Evolutionary conservation across 2,797 vertebrate species (phyloP).

Genomic region (Cryptoprocta ferox): DNA sequence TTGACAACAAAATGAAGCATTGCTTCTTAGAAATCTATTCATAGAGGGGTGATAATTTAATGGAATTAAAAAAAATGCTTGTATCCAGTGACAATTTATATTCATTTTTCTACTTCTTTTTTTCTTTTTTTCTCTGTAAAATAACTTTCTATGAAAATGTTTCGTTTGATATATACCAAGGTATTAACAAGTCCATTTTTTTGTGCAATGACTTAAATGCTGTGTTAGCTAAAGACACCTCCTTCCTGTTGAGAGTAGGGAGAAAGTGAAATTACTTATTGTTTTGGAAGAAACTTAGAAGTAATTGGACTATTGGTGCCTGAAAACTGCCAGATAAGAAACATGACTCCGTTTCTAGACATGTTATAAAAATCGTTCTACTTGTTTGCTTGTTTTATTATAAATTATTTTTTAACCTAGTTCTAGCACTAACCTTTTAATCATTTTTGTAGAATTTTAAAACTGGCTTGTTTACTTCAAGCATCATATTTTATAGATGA

Average conservation of each 20-base stretch:
- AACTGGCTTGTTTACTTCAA: background rate
- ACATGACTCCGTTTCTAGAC: background rate
- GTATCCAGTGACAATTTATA: slow-evolving; percentile 13
- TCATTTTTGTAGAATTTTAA: background rate
- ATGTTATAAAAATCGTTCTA: background rate
- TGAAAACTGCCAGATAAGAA: slow-evolving; percentile 22
- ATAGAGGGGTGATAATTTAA: background rate
- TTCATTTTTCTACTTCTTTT: background rate
- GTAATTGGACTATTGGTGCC: background rate
- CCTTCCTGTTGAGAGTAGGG: background rate
- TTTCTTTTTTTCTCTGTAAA: background rate
- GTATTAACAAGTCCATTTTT: background rate
- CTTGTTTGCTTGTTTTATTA: slow-evolving; percentile 3
- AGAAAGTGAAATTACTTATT: background rate
- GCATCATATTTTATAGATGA: background rate
- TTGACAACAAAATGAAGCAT: slow-evolving; percentile 18
- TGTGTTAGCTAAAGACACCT: background rate
- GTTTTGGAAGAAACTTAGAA: background rate
- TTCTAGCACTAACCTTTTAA: background rate
- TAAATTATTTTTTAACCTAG: background rate
- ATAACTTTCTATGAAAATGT: background rate
- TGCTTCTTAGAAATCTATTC: background rate
- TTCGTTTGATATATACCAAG: background rate
- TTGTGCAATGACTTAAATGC: background rate
- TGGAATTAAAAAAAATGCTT: background rate